Evolutionary conservation across 2,888 invertebrate species (phyloP), one percentile per base, ranked within the genome.

Genomic region (Timema cristinae): DNA sequence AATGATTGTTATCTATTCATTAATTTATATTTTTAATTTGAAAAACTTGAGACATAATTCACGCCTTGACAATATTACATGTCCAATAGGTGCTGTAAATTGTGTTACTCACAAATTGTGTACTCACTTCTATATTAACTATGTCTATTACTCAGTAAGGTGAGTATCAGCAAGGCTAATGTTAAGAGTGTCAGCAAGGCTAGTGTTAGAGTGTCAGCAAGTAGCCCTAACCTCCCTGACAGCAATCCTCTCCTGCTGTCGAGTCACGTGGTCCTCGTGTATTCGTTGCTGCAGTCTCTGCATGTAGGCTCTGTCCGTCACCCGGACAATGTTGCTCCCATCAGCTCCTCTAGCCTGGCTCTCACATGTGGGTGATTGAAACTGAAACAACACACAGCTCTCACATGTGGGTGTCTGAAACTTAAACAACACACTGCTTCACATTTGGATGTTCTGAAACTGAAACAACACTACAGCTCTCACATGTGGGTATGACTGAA

Each of bases 261-360:
- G 85, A 75, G 86, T 86, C 76, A 88, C 87, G 78, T 89, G 89
- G 77, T 90, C 89, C 63, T 86, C 86, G 52, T 87, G 83, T 75
- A 91, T 87, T 67, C 87, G 82, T 59, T 87, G 85, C 79, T 90
- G 88, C 70, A 91, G 83, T 49, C 85, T 85, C 74, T 85, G 86
- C 90, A 91, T 90, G 81, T 88, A 91, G 74, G 83, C 83, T 77
- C 89, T 85, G 81, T 90, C 90, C 2, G 90, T 90, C 73, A 91
- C 84, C 76, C 85, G 85, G 71, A 90, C 89, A 77, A 89, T 82
- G 80, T 89, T 89, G 49, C 86, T 86, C 90, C 90, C 90, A 90
- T 90, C 74, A 90, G 85, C 81, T 87, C 86, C 81, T 91, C 90
- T 78, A 91, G 82, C 47, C 88, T 86, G 67, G 88, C 86, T 71